Percentiles rank a stretch among this genome's conserved stretches.
Evolutionary conservation across 1,140 invertebrate genomes (phyloP).

Genomic region (Centruroides sculpturatus): DNA sequence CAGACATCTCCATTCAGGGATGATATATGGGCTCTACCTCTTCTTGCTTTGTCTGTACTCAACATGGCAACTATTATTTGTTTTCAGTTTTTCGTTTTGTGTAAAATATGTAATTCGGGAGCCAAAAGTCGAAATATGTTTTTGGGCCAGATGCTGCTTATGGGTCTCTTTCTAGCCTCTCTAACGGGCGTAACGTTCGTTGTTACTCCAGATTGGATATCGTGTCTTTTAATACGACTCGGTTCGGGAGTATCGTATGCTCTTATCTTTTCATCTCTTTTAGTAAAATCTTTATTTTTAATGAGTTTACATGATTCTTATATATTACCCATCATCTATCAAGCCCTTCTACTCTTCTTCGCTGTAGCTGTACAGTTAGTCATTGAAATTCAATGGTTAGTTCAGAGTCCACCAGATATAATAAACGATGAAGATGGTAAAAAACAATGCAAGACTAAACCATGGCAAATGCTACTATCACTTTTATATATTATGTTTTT

Average conservation of each 20-base stretch:
- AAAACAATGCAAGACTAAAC: slow-evolving; percentile 11
- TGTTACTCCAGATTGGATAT: slow-evolving; percentile 47
- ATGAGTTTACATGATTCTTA: slow-evolving; percentile 79
- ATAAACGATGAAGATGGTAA: background rate
- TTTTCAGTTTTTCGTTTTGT: slow-evolving; percentile 79
- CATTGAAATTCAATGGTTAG: slow-evolving; percentile 39
- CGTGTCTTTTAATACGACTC: slow-evolving; percentile 68
- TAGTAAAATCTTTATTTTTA: slow-evolving; percentile 86
- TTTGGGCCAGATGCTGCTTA: slow-evolving; percentile 75
- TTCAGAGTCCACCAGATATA: slow-evolving; percentile 18
- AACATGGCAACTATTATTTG: slow-evolving; percentile 62
- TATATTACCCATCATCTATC: slow-evolving; percentile 80
- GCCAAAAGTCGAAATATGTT: slow-evolving; percentile 65
- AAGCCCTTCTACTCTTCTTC: slow-evolving; percentile 70
- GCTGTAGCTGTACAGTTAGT: slow-evolving; percentile 48
- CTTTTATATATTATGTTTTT: slow-evolving; percentile 67
- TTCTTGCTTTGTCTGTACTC: slow-evolving; percentile 57
- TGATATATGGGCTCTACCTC: slow-evolving; percentile 71
- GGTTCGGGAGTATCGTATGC: slow-evolving; percentile 72
- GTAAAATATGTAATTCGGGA: slow-evolving; percentile 44
- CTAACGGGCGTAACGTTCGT: slow-evolving; percentile 62
- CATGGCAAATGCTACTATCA: slow-evolving; percentile 49
- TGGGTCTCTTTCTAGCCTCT: slow-evolving; percentile 70
- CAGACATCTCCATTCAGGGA: slow-evolving; percentile 12
- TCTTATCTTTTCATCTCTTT: slow-evolving; percentile 73